Conservation (phyloP, 2,113 vertebrate species). For the Pseudopodoces humilis region DNA sequence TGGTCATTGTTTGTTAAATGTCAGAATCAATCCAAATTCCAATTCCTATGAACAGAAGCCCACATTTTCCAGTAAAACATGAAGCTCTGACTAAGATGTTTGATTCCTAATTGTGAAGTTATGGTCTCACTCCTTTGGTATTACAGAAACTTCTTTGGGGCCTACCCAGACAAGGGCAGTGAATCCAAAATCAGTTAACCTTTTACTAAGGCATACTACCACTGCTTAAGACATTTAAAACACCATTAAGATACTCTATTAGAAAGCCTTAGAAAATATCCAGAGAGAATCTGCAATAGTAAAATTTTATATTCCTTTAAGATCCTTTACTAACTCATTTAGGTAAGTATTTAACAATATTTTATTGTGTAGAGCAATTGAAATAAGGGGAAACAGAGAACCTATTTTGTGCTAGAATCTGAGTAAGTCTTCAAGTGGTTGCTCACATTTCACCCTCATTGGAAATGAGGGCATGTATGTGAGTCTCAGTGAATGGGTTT, state of each 20-base stretch:
- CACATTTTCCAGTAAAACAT: slow-evolving; percentile 21
- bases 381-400: background rate
- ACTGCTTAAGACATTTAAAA: background rate
- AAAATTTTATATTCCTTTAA: background rate
- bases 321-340: background rate
- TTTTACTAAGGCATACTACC: background rate
- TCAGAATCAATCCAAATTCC: background rate
- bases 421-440: background rate
- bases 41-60: background rate
- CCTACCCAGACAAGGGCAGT: background rate
- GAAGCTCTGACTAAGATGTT: slow-evolving; percentile 14
- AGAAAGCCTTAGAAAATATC: background rate
- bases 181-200: background rate
- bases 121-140: background rate
- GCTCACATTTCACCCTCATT: background rate
- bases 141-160: background rate
- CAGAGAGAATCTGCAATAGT: background rate
- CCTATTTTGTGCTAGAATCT: background rate
- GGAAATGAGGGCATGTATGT: background rate
- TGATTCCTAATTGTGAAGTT: background rate
- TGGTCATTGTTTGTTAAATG: slow-evolving; percentile 4
- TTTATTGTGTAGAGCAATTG: background rate
- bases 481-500: background rate
- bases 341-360: background rate
- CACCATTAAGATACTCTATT: background rate